These are phyloP conservation scores for Zaprionus inermis DNA, from an alignment of 1,140 invertebrate genomes.

Conservation along the genomic window DNA sequence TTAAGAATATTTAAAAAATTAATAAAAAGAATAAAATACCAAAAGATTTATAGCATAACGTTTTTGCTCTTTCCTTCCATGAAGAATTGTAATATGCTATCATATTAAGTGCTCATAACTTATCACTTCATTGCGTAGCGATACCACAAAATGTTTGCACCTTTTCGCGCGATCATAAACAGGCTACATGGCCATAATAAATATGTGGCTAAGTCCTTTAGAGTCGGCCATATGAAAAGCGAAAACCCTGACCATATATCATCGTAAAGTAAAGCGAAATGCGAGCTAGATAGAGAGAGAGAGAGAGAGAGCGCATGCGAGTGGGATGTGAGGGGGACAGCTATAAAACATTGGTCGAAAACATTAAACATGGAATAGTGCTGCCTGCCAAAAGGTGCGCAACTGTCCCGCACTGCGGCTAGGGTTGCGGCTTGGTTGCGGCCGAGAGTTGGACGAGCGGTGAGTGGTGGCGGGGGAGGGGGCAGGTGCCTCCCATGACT, in stretches of 20 bases:
- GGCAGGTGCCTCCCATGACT: constrained; percentile 49
- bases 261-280: constrained; percentile 69
- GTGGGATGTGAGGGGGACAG: no score
- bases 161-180: constrained; percentile 30
- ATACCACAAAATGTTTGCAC: constrained; percentile 10
- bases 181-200: constrained; percentile 61
- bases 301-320: not conserved
- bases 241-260: constrained; percentile 62
- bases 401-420: constrained; percentile 9
- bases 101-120: not conserved
- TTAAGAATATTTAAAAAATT: no score
- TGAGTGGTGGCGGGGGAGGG: not conserved
- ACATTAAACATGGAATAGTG: constrained; percentile 65
- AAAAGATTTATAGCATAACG: no score
- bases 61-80: not conserved
- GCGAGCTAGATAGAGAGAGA: constrained; percentile 32
- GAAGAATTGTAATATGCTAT: not conserved
- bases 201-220: constrained; percentile 70
- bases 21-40: no score
- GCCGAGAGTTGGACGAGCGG: not conserved
- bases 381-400: constrained; percentile 21
- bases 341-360: constrained; percentile 59
- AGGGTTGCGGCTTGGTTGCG: not conserved
- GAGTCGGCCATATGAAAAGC: constrained; percentile 43
- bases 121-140: not conserved